Percentiles rank a stretch among this genome's conserved stretches.
Evolutionary conservation across 2,113 vertebrate genomes (phyloP).

Genomic region (Zapornia atra): DNA sequence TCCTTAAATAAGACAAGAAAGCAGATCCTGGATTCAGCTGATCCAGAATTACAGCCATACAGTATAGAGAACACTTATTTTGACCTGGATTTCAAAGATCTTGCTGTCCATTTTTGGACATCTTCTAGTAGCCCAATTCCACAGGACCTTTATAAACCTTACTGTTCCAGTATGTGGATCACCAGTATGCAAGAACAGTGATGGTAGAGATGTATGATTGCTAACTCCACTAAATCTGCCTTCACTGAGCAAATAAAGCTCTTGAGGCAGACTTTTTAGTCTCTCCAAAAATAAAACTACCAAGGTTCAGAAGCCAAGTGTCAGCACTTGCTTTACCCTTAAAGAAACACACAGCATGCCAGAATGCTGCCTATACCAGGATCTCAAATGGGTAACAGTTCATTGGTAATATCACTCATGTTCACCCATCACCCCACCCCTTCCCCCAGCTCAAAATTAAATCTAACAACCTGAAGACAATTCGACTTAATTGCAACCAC

Average conservation of each 20-base stretch:
- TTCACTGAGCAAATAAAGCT: not conserved
- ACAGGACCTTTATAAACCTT: not conserved
- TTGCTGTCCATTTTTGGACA: not conserved
- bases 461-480: slow-evolving; percentile 7
- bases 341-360: not conserved
- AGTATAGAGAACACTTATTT: not conserved
- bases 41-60: not conserved
- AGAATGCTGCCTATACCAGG: not conserved
- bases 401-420: not conserved
- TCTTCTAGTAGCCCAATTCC: fast-evolving
- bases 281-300: not conserved
- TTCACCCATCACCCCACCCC: not conserved
- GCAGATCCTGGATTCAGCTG: not conserved
- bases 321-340: not conserved
- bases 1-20: not conserved
- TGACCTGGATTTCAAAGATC: not conserved
- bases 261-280: not conserved
- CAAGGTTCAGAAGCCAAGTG: not conserved
- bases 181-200: not conserved
- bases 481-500: not conserved
- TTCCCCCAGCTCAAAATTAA: not conserved
- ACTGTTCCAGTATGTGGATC: not conserved
- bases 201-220: fast-evolving
- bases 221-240: not conserved
- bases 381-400: not conserved